A percentile compares a stretch with the other conserved stretches of the same genome.
Conservation (phyloP, 64 coral and sea anemone species). For the Dendronephthya gigantea region DNA sequence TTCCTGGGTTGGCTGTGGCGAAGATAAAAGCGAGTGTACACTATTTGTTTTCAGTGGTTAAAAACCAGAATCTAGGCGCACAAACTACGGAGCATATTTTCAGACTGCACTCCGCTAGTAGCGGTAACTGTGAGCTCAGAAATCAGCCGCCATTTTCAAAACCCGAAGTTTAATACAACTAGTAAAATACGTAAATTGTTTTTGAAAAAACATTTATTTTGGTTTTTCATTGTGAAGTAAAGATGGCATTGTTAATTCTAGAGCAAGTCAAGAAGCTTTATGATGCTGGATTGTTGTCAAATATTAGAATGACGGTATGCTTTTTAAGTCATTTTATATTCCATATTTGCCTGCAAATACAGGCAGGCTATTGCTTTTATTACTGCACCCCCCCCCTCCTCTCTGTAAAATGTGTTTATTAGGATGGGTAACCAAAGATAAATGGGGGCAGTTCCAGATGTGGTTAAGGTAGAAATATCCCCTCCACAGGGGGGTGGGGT, state of each 20-base stretch:
- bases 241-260: not conserved
- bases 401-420: too few relatives aligned
- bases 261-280: constrained; percentile 79
- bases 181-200: too few relatives aligned
- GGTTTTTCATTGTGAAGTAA: not conserved
- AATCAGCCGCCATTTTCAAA: not conserved
- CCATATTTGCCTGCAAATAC: too few relatives aligned
- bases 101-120: not conserved
- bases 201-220: not conserved
- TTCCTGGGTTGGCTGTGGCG: not conserved
- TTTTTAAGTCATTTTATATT: not conserved
- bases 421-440: too few relatives aligned
- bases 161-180: not conserved
- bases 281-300: constrained; percentile 64
- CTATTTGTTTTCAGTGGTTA: not conserved
- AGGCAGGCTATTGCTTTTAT: too few relatives aligned
- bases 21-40: not conserved
- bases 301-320: constrained; percentile 56
- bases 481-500: too few relatives aligned
- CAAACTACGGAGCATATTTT: not conserved
- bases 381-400: too few relatives aligned
- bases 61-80: not conserved
- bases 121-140: not conserved
- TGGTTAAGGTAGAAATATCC: too few relatives aligned
- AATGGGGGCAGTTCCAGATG: too few relatives aligned